Percentiles rank a stretch among this genome's conserved stretches.
These are phyloP conservation scores for Odontomachus brunneus DNA, from an alignment of 1,140 invertebrate species.

Conservation along the genomic window DNA sequence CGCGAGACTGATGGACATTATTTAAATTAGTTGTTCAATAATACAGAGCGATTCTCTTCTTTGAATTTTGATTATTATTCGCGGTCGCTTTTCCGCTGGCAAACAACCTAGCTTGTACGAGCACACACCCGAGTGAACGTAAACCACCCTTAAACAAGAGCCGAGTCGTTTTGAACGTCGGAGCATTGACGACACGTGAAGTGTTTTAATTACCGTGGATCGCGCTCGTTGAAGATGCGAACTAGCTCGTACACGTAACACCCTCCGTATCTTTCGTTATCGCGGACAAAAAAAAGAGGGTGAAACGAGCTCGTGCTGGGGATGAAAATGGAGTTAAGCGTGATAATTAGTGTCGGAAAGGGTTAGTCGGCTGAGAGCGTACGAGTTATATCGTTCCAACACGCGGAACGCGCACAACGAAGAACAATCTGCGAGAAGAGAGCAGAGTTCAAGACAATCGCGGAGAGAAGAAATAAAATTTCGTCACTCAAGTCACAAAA, in stretches of 20 bases:
- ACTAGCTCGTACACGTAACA: slow-evolving; percentile 72
- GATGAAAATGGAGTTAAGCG: slow-evolving; percentile 74
- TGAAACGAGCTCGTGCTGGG: slow-evolving; percentile 54
- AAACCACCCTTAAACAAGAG: not conserved
- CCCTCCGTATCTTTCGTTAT: slow-evolving; percentile 69
- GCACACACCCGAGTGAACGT: slow-evolving; percentile 2
- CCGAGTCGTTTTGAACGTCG: slow-evolving; percentile 32
- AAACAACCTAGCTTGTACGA: not conserved
- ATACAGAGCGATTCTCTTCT: not conserved
- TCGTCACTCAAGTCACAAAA: not conserved
- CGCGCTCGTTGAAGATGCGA: slow-evolving; percentile 65
- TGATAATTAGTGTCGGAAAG: slow-evolving; percentile 82
- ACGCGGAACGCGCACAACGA: slow-evolving; percentile 49
- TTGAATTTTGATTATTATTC: not conserved
- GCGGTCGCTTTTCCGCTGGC: not conserved
- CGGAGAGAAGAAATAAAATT: not conserved
- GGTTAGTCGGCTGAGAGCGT: slow-evolving; percentile 62
- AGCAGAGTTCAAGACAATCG: not conserved
- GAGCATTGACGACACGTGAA: slow-evolving; percentile 67
- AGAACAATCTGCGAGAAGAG: not conserved
- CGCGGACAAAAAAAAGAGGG: slow-evolving; percentile 55
- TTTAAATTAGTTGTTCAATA: not conserved
- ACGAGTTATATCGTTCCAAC: slow-evolving; percentile 55
- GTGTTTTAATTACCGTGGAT: slow-evolving; percentile 81
- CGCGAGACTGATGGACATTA: not conserved